Conservation (phyloP, 2,113 vertebrate genomes). For the Myiagra hebetior region DNA sequence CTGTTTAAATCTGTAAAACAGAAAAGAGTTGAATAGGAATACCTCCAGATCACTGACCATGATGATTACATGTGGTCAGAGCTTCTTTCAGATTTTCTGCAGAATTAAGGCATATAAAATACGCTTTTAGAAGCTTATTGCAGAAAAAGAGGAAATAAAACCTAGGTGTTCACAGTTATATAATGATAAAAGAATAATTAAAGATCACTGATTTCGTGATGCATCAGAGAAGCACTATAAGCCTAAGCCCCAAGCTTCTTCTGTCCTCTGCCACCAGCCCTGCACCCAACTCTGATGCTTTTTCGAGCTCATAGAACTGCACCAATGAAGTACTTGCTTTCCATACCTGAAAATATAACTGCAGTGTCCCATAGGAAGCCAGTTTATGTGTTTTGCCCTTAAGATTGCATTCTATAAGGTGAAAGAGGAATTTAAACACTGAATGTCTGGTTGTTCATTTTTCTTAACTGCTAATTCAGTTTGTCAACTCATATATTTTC, state of each 20-base stretch:
- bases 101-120: neutral
- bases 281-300: neutral
- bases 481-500: neutral
- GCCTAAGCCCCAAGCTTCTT: neutral
- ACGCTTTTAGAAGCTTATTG: neutral
- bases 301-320: accelerated
- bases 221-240: neutral
- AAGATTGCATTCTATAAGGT: neutral
- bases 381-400: neutral
- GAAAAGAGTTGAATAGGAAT: neutral
- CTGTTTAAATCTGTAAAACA: neutral
- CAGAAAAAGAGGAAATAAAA: neutral
- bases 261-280: neutral
- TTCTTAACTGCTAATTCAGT: neutral
- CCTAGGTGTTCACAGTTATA: accelerated
- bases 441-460: neutral
- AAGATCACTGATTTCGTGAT: neutral
- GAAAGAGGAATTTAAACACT: neutral
- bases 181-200: neutral
- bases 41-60: neutral
- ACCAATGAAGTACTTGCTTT: neutral
- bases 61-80: neutral
- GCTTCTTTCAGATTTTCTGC: neutral
- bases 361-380: neutral
- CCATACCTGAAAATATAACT: neutral